Base-by-base conservation (phyloP, 2,113 vertebrate species). In the Mugil cephalus region DNA sequence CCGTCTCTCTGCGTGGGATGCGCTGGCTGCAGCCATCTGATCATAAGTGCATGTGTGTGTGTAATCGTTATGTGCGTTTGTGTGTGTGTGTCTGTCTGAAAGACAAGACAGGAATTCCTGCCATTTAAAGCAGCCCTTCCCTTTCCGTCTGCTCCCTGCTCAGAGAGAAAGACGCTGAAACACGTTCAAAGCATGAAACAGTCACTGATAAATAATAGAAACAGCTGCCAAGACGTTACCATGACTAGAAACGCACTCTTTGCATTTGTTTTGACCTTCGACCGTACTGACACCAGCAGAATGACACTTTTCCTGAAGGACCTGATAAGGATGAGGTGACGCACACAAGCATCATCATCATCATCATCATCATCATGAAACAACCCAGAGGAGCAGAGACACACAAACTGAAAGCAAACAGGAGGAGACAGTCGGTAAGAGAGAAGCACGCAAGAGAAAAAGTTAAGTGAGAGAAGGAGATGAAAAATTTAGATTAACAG, bases 51-150 rank as follows among this genome's bases (percentile, higher is more conserved):
- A 6, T 47, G 51, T 18, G 8, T 55, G 19, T 36, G 21, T 40
- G 50, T 13, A n/a, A n/a, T n/a, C n/a, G n/a, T 30, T 30, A 5
- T 30, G 24, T 30, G 24, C 24, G 58, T 69, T 9, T 47, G 61
- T 50, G 34, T 39, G 43, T 17, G 38, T 11, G 4, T 58, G 47
- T 74, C 14, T n/a, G 56, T 85, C 52, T 76, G 48, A 79, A 68
- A 55, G 72, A 79, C 84, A 59, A 38, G 56, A 83, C 87, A 89
- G 80, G 85, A 88, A 88, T 88, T 88, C 84, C 87, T 90, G 87
- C 84, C 48, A 79, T 89, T 86, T 89, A 74, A 91, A 84, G 19
- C 12, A 8, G 75, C 82, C 88, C 90, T 86, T 90, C 87, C 87
- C 74, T 85, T 90, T 87, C 84, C 69, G 68, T 74, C 68, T 21